phyloP scores from a whole-genome alignment of 2,888 invertebrate species.

The Geophilus truncorum region DNA sequence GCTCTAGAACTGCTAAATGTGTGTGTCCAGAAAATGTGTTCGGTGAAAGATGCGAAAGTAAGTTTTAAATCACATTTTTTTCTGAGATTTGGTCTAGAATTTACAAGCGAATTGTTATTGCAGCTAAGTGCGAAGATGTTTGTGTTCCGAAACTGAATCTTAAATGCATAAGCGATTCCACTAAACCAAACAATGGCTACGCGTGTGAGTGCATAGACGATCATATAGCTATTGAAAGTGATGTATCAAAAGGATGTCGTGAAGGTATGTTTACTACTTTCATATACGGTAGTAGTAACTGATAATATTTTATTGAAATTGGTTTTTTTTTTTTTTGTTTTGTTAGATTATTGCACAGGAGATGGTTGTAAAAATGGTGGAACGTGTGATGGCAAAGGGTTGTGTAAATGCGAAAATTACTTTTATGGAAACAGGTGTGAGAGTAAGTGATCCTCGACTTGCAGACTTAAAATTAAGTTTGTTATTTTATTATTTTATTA shows the following conservation, averaged over 20 bases:
- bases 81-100: not conserved
- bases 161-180: not conserved
- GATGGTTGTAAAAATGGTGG: not conserved
- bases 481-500: not conserved
- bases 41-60: not conserved
- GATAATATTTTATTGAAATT: no score
- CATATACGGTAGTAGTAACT: not conserved
- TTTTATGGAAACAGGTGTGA: not conserved
- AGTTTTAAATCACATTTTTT: not conserved
- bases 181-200: not conserved
- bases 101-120: not conserved
- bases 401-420: not conserved
- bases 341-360: not conserved
- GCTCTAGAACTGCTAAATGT: not conserved
- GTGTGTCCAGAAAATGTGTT: not conserved
- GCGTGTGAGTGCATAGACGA: not conserved
- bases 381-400: not conserved
- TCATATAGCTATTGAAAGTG: not conserved
- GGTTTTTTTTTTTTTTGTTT: no score
- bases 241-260: not conserved
- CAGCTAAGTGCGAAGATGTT: not conserved
- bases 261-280: not conserved
- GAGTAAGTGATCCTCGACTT: not conserved
- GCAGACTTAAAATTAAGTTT: not conserved
- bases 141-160: not conserved